Evolutionary conservation across 2,888 invertebrate genomes (phyloP).

Genomic region (Drosophila putrida): DNA sequence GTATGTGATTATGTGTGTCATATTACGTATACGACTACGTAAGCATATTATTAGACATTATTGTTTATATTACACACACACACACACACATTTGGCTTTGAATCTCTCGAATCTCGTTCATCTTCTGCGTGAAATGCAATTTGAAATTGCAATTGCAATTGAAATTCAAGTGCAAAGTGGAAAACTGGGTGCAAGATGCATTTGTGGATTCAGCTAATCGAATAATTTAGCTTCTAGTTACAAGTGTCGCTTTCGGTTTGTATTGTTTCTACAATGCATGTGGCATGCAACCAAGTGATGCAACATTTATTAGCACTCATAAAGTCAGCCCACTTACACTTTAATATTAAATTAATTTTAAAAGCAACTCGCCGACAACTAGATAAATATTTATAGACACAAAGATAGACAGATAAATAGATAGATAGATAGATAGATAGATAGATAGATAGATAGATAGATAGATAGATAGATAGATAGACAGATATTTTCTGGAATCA

Average conservation of each 20-base stretch:
- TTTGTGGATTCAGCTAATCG: constrained; percentile 56
- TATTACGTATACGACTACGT: constrained; percentile 40
- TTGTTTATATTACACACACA: constrained; percentile 32
- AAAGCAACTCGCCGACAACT: constrained; percentile 6
- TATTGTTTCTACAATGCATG: constrained; percentile 13
- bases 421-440: not conserved
- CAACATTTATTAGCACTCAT: constrained; percentile 16
- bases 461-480: not conserved
- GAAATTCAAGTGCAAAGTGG: constrained; percentile 55
- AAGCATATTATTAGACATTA: constrained; percentile 29
- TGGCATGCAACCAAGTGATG: not conserved
- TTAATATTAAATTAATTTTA: constrained; percentile 9
- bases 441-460: not conserved
- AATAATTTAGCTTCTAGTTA: constrained; percentile 65
- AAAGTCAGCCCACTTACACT: not conserved
- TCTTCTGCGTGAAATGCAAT: constrained; percentile 16
- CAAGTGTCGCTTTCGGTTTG: constrained; percentile 19
- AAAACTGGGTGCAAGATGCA: constrained; percentile 27
- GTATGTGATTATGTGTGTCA: constrained; percentile 24
- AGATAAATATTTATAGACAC: not conserved
- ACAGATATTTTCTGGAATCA: not conserved
- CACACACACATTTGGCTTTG: constrained; percentile 6
- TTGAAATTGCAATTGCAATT: constrained; percentile 39
- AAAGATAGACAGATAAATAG: not conserved
- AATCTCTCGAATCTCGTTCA: constrained; percentile 2